Evolutionary conservation across 2,888 invertebrate genomes (phyloP).

Genomic region (Gandaritis pyraliata): DNA sequence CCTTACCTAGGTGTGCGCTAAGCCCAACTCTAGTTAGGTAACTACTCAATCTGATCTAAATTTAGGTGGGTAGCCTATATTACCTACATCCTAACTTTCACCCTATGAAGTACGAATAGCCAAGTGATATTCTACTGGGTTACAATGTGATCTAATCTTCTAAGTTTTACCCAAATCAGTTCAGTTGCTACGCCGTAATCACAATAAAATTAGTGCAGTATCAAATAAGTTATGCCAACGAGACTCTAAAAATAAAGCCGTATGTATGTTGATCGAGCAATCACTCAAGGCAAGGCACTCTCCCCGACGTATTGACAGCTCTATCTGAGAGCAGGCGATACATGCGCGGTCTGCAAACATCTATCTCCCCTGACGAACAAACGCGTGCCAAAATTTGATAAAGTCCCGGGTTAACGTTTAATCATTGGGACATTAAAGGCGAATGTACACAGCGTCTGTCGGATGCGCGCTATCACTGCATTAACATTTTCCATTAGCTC

Average conservation of each 20-base stretch:
- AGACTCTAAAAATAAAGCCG: constrained; percentile 48
- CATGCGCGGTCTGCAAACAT: constrained; percentile 77
- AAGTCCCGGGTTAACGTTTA: constrained; percentile 79
- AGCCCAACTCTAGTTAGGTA: too few species aligned
- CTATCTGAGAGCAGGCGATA: constrained; percentile 71
- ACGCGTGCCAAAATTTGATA: constrained; percentile 83
- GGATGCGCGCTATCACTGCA: constrained; percentile 59
- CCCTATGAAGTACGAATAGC: too few species aligned
- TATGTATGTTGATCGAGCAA: constrained; percentile 71
- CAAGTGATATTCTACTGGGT: too few species aligned
- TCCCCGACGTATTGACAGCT: constrained; percentile 75
- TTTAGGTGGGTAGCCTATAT: too few species aligned
- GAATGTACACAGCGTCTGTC: constrained; percentile 56
- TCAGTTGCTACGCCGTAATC: too few species aligned
- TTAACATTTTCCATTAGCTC: constrained; percentile 75
- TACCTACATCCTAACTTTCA: too few species aligned
- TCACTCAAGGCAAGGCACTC: constrained; percentile 75
- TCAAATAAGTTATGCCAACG: not conserved
- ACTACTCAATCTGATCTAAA: too few species aligned
- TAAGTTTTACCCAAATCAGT: too few species aligned
- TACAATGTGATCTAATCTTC: too few species aligned
- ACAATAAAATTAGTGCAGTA: too few species aligned
- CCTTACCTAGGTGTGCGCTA: too few species aligned
- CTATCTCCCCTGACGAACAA: constrained; percentile 68
- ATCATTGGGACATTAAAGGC: constrained; percentile 74